Conservation (phyloP, 2,888 invertebrate species). For the Cancer borealis region DNA sequence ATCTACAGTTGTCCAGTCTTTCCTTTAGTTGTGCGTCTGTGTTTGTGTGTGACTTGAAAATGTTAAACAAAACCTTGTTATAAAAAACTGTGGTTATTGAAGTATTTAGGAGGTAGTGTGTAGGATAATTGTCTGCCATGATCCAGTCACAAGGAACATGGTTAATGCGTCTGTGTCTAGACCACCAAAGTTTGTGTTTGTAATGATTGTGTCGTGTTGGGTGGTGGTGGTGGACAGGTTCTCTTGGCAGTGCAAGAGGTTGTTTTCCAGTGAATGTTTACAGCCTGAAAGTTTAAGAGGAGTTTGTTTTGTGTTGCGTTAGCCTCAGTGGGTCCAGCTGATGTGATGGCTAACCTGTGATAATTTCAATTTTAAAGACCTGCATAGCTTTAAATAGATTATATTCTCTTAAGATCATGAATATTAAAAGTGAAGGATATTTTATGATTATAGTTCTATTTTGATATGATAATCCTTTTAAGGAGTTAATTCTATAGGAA, state of each 20-base stretch:
- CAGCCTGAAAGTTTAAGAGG: background rate
- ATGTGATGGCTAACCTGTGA: conserved; percentile 25
- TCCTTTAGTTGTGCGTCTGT: background rate
- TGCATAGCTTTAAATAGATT: conserved; percentile 39
- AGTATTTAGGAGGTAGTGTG: background rate
- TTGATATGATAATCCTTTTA: conserved; percentile 32
- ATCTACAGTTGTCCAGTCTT: no score
- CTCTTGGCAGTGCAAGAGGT: background rate
- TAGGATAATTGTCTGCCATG: background rate
- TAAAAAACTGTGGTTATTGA: background rate
- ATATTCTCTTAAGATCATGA: conserved; percentile 16
- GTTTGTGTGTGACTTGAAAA: background rate
- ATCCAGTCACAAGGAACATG: background rate
- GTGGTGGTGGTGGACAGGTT: conserved; percentile 3
- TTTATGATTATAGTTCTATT: conserved; percentile 41
- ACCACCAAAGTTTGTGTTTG: background rate
- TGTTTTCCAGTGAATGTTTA: conserved; percentile 1
- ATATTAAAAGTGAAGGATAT: conserved; percentile 31
- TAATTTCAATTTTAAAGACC: conserved; percentile 29
- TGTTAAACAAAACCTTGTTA: background rate
- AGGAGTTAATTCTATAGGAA: background rate
- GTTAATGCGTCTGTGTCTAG: background rate
- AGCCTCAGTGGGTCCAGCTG: background rate
- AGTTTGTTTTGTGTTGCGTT: background rate
- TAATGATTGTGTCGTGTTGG: background rate